Evolutionary conservation across 2,797 vertebrate genomes (phyloP).

Genomic region (Microctenopoma steveboyesi): DNA sequence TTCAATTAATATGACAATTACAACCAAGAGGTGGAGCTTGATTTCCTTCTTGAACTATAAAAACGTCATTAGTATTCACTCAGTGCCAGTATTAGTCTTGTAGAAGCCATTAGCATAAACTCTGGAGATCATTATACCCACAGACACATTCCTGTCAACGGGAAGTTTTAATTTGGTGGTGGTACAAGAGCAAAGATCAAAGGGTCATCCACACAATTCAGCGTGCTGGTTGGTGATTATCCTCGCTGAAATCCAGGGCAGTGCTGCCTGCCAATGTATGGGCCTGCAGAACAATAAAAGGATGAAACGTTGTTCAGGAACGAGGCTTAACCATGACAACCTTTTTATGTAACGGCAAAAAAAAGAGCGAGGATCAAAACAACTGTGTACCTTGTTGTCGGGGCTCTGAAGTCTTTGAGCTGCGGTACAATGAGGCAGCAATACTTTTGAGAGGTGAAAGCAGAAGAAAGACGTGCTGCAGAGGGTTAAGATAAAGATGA

Average conservation of each 20-base stretch:
- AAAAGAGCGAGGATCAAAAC: constrained; percentile 12
- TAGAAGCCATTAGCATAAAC: not conserved
- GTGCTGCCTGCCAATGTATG: not conserved
- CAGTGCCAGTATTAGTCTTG: not conserved
- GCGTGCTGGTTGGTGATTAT: not conserved
- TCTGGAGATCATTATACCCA: not conserved
- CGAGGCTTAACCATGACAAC: not conserved
- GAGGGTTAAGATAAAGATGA: constrained; percentile 43
- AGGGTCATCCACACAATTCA: constrained; percentile 10
- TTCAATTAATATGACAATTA: no score
- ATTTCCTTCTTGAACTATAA: no score
- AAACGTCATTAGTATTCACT: not conserved
- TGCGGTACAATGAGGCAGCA: constrained; percentile 8
- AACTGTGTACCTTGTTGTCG: constrained; percentile 18
- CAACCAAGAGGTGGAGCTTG: no score
- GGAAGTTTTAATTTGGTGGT: constrained; percentile 4
- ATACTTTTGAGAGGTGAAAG: constrained; percentile 14
- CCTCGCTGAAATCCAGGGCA: not conserved
- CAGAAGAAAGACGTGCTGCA: constrained; percentile 22
- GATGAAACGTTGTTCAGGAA: not conserved
- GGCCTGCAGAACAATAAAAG: not conserved
- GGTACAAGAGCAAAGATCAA: not conserved
- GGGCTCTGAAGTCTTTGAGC: constrained; percentile 8
- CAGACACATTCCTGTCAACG: not conserved
- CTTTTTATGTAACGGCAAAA: not conserved